A percentile compares a stretch with the other conserved stretches of the same genome.
Evolutionary conservation across 2,888 invertebrate species (phyloP).

Genomic region (Drosophila aldrichi): DNA sequence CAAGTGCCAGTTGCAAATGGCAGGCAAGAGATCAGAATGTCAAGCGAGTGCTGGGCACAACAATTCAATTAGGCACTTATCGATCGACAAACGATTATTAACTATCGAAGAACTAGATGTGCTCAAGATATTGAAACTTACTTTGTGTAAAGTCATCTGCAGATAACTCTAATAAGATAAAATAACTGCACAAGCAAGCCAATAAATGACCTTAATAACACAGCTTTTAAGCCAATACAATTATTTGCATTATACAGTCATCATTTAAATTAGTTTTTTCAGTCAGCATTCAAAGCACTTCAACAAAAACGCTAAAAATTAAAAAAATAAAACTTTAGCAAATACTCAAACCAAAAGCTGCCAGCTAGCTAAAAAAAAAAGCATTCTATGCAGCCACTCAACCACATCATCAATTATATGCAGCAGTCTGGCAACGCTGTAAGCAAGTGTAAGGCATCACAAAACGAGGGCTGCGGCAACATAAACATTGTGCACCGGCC

Average conservation of each 20-base stretch:
- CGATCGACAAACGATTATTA: neutral
- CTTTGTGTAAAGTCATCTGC: neutral
- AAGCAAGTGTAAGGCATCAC: neutral
- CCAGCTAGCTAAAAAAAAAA: conserved; percentile 15
- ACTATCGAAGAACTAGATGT: neutral
- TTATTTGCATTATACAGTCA: too few relatives aligned
- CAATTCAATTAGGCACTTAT: conserved; percentile 3
- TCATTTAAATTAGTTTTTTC: too few relatives aligned
- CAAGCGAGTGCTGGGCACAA: neutral
- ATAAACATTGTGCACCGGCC: neutral
- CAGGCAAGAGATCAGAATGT: conserved; percentile 16
- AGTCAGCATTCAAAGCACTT: neutral
- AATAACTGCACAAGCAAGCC: neutral
- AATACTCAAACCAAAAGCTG: conserved; percentile 8
- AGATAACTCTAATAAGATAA: neutral
- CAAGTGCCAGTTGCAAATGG: conserved; percentile 46
- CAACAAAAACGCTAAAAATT: neutral
- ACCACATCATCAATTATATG: neutral
- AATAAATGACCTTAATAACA: too few relatives aligned
- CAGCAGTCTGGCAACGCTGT: conserved; percentile 8
- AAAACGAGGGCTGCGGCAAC: too few relatives aligned
- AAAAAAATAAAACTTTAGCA: neutral
- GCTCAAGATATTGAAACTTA: neutral
- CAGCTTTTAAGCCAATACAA: neutral
- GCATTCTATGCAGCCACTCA: neutral